These are phyloP conservation scores for Zosterops pallidus DNA, from an alignment of 2,113 vertebrate species.

Conservation along the genomic window DNA sequence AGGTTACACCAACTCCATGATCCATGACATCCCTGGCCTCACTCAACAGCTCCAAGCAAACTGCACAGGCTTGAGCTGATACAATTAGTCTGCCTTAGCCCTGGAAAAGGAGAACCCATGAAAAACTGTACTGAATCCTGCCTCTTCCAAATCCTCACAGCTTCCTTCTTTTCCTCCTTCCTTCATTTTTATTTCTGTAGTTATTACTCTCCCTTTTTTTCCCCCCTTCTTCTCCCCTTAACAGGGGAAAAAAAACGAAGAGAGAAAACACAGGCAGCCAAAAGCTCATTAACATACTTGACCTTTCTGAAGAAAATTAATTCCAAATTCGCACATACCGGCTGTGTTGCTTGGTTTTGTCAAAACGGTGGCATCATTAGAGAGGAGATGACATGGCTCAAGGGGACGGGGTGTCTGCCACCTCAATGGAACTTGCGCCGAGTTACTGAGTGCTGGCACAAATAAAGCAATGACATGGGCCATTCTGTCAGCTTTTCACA, in stretches of 20 bases:
- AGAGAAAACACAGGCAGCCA: slow-evolving; percentile 25
- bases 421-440: slow-evolving; percentile 71
- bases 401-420: slow-evolving; percentile 78
- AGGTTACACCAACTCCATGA: slow-evolving; percentile 44
- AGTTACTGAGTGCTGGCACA: slow-evolving; percentile 74
- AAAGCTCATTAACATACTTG: slow-evolving; percentile 77
- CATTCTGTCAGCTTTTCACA: slow-evolving; percentile 78
- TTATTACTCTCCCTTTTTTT: background rate
- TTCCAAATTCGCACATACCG: slow-evolving; percentile 79
- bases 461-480: slow-evolving; percentile 73
- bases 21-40: slow-evolving; percentile 9
- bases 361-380: slow-evolving; percentile 78
- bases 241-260: background rate
- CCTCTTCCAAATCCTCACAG: background rate
- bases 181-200: background rate
- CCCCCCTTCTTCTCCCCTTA: background rate
- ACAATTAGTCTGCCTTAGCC: background rate
- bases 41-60: slow-evolving; percentile 45
- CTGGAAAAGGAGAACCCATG: background rate
- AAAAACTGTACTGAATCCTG: background rate
- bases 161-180: background rate
- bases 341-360: slow-evolving; percentile 77
- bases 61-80: background rate
- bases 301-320: slow-evolving; percentile 80
- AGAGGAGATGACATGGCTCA: slow-evolving; percentile 72